Evolutionary conservation across 2,888 invertebrate species (phyloP), one percentile per base, ranked within the genome.

Genomic region (Callyntrura sp.): DNA sequence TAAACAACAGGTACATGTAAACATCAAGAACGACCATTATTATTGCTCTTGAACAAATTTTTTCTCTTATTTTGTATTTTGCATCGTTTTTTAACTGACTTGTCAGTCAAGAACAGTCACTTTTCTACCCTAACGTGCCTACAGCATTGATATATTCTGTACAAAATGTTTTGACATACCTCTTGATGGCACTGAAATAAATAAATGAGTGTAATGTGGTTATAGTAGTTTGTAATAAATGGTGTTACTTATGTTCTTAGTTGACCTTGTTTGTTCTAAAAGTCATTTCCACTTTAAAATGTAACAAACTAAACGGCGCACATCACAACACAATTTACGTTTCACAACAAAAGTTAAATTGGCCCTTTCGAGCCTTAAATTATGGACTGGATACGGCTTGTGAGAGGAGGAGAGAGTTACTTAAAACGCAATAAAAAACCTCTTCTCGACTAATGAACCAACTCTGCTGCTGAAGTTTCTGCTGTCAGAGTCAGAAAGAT

Each of bases 381-480:
- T 81, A 81, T 81, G 81, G 81, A 81, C 81, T 45, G 43, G 60
- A 45, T 81, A 62, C 20, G 12, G 28, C 43, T 17, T 78, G 55
- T 79, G 79, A 35, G 79, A n/a, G 76, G 48, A 35, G 35, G 2
- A 25, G 20, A 76, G 55, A 11, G 51, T 57, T 45, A 65, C 48
- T 83, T 83, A 68, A 83, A 68, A 14, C 48, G 83, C 35, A 83
- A 83, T 83, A 68, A 83, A 83, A n/a, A 83, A 28, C 68, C 20
- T 60, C 23, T 35, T 35, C 45, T 17, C 20, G 12, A 43, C 60
- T 81, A 81, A 83, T 65, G 51, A 28, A 68, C 12, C 82, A 45
- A 62, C 23, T 65, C 48, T 62, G 11, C 20, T 68, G 68, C 62
- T n/a, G n/a, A n/a, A 45, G 14, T 76, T 48, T 48, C n/a, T n/a